phyloP scores from a whole-genome alignment of 1,140 invertebrate species.

The Bacillus rossius region DNA sequence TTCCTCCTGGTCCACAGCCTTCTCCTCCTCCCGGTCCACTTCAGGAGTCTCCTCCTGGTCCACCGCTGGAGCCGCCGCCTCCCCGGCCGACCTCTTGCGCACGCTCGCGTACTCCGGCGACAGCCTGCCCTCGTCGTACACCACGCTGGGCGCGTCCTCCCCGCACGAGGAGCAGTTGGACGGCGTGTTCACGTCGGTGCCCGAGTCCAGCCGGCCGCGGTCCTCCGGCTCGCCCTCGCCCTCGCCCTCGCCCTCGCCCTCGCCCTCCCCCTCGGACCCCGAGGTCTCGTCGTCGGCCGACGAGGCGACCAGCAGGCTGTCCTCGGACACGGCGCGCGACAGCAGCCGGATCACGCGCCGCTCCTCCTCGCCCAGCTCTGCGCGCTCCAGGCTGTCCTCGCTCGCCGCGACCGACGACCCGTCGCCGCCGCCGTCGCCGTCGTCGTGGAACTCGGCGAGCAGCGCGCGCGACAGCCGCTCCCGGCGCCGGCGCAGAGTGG shows the following conservation, averaged over 20 bases:
- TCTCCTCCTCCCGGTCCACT: background rate
- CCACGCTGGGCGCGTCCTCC: background rate
- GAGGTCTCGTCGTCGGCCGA: background rate
- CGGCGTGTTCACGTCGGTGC: slow-evolving; percentile 13
- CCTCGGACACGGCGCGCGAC: slow-evolving; percentile 9
- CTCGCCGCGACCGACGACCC: too few relatives aligned
- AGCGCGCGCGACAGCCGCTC: slow-evolving; percentile 22
- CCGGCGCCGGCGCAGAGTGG: slow-evolving; percentile 39
- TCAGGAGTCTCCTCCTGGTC: background rate
- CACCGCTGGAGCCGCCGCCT: background rate
- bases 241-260: too few relatives aligned
- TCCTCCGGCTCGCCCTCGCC: background rate
- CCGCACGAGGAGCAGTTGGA: background rate
- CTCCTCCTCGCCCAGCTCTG: slow-evolving; percentile 10
- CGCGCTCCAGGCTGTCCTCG: background rate
- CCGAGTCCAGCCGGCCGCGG: slow-evolving; percentile 3
- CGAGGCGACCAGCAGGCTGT: slow-evolving; percentile 11
- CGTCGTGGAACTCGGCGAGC: slow-evolving; percentile 6
- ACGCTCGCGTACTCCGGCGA: background rate
- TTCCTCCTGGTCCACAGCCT: slow-evolving; percentile 16
- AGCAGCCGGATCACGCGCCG: slow-evolving; percentile 3
- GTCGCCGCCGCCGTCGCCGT: background rate
- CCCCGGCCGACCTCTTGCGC: background rate
- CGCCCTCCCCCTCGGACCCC: too few relatives aligned
- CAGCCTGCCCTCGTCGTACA: background rate